These are phyloP conservation scores for Nycticorax nycticorax DNA, from an alignment of 2,113 vertebrate species.

Conservation along the genomic window DNA sequence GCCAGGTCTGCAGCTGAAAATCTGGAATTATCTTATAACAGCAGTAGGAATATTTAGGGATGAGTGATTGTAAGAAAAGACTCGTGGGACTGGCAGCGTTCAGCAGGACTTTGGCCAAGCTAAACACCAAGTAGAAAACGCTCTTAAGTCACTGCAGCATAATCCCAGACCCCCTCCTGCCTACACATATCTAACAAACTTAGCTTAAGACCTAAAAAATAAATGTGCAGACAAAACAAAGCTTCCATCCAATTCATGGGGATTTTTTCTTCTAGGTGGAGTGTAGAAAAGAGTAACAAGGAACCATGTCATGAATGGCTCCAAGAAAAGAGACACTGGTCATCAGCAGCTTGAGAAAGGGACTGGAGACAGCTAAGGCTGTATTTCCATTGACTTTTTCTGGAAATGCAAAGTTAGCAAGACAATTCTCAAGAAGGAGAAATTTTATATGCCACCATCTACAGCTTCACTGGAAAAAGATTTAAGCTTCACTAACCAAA, in stretches of 20 bases:
- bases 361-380: not conserved
- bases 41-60: slow-evolving; percentile 43
- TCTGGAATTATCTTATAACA: slow-evolving; percentile 52
- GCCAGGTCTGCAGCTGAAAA: slow-evolving; percentile 60
- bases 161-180: not conserved
- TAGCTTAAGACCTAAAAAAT: not conserved
- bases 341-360: not conserved
- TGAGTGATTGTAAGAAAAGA: slow-evolving; percentile 39
- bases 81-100: slow-evolving; percentile 48
- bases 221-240: slow-evolving; percentile 7
- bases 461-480: not conserved
- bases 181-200: not conserved
- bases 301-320: not conserved
- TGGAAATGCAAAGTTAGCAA: not conserved
- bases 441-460: not conserved
- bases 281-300: not conserved
- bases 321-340: not conserved
- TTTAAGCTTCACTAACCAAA: not conserved
- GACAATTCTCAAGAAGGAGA: not conserved
- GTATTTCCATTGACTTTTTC: not conserved
- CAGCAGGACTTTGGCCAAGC: slow-evolving; percentile 52
- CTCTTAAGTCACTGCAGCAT: not conserved
- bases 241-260: not conserved
- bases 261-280: slow-evolving; percentile 16
- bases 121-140: slow-evolving; percentile 64